Evolutionary conservation across 2,797 vertebrate species (phyloP).

Genomic region (Galago senegalensis): DNA sequence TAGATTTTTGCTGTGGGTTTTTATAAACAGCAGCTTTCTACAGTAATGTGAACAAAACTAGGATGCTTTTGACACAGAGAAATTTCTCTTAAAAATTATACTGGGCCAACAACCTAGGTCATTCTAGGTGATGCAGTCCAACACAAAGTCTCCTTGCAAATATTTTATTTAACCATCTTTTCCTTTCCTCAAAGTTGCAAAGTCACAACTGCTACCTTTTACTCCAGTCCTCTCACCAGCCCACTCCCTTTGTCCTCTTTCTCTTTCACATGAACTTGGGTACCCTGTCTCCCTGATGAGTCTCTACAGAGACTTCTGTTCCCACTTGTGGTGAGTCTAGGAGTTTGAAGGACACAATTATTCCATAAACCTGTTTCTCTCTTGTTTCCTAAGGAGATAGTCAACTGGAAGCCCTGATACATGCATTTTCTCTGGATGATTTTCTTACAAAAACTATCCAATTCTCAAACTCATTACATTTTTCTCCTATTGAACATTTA

Average conservation of each 20-base stretch:
- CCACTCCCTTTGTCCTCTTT: background rate
- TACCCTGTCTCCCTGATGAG: background rate
- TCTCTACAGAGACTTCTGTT: background rate
- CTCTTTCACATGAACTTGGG: background rate
- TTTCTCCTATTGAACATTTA: slow-evolving; percentile 66
- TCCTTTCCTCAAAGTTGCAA: background rate
- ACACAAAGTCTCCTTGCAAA: background rate
- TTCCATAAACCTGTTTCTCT: background rate
- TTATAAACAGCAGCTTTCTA: background rate
- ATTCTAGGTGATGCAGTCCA: background rate
- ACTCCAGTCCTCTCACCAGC: background rate
- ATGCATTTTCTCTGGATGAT: background rate
- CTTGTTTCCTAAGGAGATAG: background rate
- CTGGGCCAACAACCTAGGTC: background rate
- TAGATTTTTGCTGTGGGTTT: background rate
- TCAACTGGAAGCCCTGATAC: background rate
- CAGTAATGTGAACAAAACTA: background rate
- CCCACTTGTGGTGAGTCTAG: background rate
- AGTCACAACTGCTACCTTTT: background rate
- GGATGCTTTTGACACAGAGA: background rate
- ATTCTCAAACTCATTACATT: slow-evolving; percentile 44
- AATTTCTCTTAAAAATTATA: background rate
- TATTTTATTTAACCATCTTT: background rate
- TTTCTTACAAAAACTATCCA: slow-evolving; percentile 35
- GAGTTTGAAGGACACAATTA: background rate